These are phyloP conservation scores for Drosophila neutralis DNA, from an alignment of 2,888 invertebrate species.

Conservation along the genomic window DNA sequence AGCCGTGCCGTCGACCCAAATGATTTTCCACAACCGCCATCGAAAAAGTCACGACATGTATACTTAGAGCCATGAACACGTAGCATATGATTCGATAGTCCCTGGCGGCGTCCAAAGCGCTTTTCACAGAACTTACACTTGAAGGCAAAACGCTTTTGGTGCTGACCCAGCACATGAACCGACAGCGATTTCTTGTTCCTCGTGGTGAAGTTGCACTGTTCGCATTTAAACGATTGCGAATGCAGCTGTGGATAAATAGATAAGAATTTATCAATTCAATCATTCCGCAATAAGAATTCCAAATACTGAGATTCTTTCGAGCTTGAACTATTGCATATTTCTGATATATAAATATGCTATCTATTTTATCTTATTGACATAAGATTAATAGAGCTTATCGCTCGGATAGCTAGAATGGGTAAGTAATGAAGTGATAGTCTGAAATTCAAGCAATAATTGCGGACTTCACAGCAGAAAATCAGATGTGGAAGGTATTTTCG, in stretches of 20 bases:
- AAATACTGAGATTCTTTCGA: too few species aligned
- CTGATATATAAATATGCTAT: too few species aligned
- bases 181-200: slow-evolving; percentile 79
- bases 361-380: too few species aligned
- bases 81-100: slow-evolving; percentile 73
- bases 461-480: not conserved
- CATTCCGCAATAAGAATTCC: not conserved
- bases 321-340: too few species aligned
- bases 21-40: slow-evolving; percentile 59
- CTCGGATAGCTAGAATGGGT: not conserved
- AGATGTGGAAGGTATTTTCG: too few species aligned
- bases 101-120: slow-evolving; percentile 79
- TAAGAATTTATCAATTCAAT: not conserved
- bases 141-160: slow-evolving; percentile 73
- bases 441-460: not conserved
- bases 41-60: slow-evolving; percentile 48
- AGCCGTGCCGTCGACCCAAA: slow-evolving; percentile 47
- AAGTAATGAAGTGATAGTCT: not conserved
- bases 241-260: slow-evolving; percentile 59
- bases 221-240: slow-evolving; percentile 66
- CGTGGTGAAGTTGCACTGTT: slow-evolving; percentile 77
- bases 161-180: slow-evolving; percentile 78
- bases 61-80: slow-evolving; percentile 72
- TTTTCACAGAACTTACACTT: slow-evolving; percentile 77
- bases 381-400: not conserved